Evolutionary conservation across 1,140 invertebrate genomes (phyloP).

Genomic region (Eurosta solidaginis): DNA sequence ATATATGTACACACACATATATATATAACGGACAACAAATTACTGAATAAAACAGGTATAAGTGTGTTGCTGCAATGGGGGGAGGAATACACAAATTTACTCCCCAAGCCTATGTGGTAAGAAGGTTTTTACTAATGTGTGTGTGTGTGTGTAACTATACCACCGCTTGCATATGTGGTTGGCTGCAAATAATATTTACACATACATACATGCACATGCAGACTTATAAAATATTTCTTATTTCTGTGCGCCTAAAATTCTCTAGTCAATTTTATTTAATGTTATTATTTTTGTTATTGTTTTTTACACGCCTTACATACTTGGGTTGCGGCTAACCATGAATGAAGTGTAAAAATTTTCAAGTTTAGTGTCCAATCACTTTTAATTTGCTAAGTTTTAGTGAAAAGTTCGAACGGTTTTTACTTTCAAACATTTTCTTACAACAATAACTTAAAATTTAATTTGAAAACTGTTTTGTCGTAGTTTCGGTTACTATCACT

Average conservation of each 20-base stretch:
- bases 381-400: neutral
- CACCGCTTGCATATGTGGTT: constrained; percentile 17
- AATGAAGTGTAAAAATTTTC: constrained; percentile 16
- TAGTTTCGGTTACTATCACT: neutral
- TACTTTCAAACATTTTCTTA: neutral
- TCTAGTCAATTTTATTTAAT: neutral
- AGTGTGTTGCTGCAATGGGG: neutral
- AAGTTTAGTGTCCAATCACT: neutral
- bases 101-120: neutral
- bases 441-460: neutral
- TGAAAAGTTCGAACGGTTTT: neutral
- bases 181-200: neutral
- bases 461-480: neutral
- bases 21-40: constrained; percentile 2
- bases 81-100: neutral
- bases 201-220: neutral
- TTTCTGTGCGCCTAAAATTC: neutral
- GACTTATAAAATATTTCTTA: too few species aligned
- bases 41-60: neutral
- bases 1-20: neutral
- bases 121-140: neutral
- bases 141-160: too few species aligned
- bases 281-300: neutral
- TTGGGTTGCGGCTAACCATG: neutral
- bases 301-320: neutral